These are phyloP conservation scores for Crepidodera aurea DNA, from an alignment of 2,888 invertebrate species.

Conservation along the genomic window DNA sequence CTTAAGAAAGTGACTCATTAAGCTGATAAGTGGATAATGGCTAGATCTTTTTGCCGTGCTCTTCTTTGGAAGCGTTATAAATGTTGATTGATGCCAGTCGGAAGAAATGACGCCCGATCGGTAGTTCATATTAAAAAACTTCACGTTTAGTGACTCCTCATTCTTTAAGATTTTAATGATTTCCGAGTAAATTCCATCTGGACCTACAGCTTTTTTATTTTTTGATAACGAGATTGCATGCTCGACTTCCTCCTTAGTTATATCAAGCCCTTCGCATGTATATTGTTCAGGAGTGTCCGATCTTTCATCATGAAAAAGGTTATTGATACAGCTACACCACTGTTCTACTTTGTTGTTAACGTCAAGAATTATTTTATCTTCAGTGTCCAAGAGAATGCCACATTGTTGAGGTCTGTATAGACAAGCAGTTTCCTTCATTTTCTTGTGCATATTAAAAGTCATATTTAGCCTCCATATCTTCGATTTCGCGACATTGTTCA, in stretches of 20 bases:
- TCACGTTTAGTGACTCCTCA: no score
- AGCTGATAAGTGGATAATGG: no score
- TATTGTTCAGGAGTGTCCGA: background rate
- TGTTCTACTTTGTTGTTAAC: background rate
- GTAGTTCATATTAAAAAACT: no score
- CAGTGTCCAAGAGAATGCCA: background rate
- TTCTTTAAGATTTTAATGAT: background rate
- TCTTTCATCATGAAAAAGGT: background rate
- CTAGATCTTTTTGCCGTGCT: no score
- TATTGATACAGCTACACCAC: background rate
- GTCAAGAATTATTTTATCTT: background rate
- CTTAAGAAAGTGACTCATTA: no score
- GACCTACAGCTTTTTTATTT: background rate
- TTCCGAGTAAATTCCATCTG: background rate
- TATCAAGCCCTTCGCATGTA: background rate
- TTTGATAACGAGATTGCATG: background rate
- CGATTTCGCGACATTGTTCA: no score
- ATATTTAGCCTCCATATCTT: slow-evolving; percentile 15
- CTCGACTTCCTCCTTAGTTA: background rate
- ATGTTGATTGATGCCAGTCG: no score
- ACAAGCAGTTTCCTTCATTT: slow-evolving; percentile 20
- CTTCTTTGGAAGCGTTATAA: no score
- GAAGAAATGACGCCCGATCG: no score
- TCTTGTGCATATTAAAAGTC: slow-evolving; percentile 27
- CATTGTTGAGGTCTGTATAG: background rate